Conservation (phyloP, 2,113 vertebrate species). For the Corydoras maculifer region DNA sequence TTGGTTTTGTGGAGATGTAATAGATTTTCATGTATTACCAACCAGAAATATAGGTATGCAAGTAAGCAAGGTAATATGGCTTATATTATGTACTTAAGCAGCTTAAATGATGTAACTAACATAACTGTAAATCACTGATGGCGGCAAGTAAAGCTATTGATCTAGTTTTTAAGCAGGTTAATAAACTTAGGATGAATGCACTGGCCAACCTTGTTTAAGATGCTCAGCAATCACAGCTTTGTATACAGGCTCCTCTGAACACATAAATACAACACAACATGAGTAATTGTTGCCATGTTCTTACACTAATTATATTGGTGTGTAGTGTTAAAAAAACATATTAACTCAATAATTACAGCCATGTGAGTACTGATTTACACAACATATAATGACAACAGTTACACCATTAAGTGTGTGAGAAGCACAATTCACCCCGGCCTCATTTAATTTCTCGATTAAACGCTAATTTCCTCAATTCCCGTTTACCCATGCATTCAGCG, state of each 20-base stretch:
- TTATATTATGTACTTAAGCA: too few relatives aligned
- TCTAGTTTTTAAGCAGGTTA: too few relatives aligned
- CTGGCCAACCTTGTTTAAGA: too few relatives aligned
- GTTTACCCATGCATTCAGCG: background rate
- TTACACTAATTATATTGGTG: too few relatives aligned
- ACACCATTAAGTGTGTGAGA: background rate
- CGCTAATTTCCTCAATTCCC: slow-evolving; percentile 3
- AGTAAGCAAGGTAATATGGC: too few relatives aligned
- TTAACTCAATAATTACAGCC: background rate
- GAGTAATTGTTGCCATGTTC: background rate
- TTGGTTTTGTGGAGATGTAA: too few relatives aligned
- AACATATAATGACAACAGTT: background rate
- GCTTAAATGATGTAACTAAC: too few relatives aligned
- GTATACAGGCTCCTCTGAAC: background rate
- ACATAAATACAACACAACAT: background rate
- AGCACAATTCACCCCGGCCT: slow-evolving; percentile 1
- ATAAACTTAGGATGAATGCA: too few relatives aligned
- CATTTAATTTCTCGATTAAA: background rate
- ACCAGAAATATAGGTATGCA: too few relatives aligned
- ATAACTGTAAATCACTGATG: too few relatives aligned
- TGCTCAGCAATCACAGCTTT: background rate
- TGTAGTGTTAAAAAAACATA: background rate
- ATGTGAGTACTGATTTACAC: slow-evolving; percentile 3
- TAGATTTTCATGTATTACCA: too few relatives aligned
- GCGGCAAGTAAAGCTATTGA: too few relatives aligned